Percentiles rank a stretch among this genome's conserved stretches.
Evolutionary conservation across 2,888 invertebrate species (phyloP).

Genomic region (Mayetiola destructor): DNA sequence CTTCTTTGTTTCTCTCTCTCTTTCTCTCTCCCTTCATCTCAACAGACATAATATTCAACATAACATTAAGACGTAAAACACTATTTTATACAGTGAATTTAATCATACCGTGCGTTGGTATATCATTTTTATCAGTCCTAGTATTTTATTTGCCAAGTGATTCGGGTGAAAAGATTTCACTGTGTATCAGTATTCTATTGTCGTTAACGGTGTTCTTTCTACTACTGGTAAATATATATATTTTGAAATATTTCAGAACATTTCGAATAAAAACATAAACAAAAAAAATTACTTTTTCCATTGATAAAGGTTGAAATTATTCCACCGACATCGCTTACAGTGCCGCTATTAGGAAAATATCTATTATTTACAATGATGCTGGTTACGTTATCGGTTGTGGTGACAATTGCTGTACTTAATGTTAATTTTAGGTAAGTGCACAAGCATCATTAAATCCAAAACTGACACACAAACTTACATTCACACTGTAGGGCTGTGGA

Average conservation of each 20-base stretch:
- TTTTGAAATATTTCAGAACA: too few relatives aligned
- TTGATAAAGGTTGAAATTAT: conserved; percentile 93
- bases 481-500: too few relatives aligned
- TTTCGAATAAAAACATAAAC: too few relatives aligned
- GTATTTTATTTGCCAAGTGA: conserved; percentile 97
- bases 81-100: conserved; percentile 96
- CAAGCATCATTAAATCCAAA: too few relatives aligned
- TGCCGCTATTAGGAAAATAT: conserved; percentile 82
- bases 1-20: too few relatives aligned
- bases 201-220: conserved; percentile 91
- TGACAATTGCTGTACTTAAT: conserved; percentile 85
- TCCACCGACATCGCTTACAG: conserved; percentile 84
- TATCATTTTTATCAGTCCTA: conserved; percentile 89
- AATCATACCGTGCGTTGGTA: conserved; percentile 93
- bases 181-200: conserved; percentile 85
- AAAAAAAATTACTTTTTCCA: too few relatives aligned
- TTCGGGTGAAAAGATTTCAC: conserved; percentile 93
- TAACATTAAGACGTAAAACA: conserved; percentile 85
- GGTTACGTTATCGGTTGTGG: conserved; percentile 82
- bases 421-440: conserved; percentile 65
- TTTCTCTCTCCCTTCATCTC: too few relatives aligned
- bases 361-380: conserved; percentile 88
- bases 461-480: too few relatives aligned
- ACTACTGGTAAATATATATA: too few relatives aligned
- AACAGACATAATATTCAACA: conserved; percentile 98